Conservation (phyloP, 2,888 invertebrate species). For the Calameuta idolon region DNA sequence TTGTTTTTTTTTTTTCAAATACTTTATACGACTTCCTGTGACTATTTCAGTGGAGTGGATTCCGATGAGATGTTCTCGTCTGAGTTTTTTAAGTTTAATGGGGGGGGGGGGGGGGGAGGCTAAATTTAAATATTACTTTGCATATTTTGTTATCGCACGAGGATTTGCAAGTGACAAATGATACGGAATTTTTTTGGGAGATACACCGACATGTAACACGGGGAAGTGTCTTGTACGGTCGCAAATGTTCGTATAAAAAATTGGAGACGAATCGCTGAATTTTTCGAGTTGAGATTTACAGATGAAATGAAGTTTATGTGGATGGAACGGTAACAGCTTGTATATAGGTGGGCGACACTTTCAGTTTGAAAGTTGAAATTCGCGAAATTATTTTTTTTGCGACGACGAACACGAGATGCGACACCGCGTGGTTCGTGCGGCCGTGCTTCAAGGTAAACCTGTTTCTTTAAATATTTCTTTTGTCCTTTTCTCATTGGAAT, state of each 20-base stretch:
- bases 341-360: neutral
- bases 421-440: neutral
- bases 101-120: neutral
- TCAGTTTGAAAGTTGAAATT: neutral
- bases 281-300: neutral
- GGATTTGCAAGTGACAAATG: neutral
- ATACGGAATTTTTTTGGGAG: neutral
- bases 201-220: neutral
- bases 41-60: neutral
- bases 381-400: neutral
- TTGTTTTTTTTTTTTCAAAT: no score
- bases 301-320: neutral
- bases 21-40: neutral
- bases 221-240: neutral
- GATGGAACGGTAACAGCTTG: neutral
- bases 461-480: neutral
- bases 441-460: neutral
- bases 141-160: neutral
- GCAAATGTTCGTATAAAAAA: neutral
- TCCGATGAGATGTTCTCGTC: no score
- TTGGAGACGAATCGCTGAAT: neutral
- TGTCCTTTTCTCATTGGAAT: neutral
- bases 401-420: neutral
- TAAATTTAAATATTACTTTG: neutral
- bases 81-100: neutral